A percentile compares a stretch with the other conserved stretches of the same genome.
phyloP scores from a whole-genome alignment of 2,113 vertebrate species.

The Sinocyclocheilus grahami region DNA sequence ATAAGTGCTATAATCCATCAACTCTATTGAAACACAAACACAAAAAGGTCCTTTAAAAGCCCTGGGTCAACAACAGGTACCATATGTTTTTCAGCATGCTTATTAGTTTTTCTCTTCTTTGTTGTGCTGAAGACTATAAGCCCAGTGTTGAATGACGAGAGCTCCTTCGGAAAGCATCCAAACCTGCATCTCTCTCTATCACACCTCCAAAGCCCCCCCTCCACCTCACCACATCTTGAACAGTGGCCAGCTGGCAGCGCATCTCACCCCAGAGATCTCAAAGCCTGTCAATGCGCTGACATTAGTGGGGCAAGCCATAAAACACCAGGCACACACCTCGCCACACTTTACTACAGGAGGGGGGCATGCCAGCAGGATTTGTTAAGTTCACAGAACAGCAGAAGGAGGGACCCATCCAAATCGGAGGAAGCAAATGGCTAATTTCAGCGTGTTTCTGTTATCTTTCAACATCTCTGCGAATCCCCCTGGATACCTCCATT shows the following conservation, averaged over 20 bases:
- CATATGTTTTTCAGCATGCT: neutral
- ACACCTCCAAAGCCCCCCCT: constrained; percentile 16
- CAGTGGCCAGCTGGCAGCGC: constrained; percentile 53
- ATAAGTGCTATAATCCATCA: neutral
- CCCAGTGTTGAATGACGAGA: constrained; percentile 33
- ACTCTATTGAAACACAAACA: neutral
- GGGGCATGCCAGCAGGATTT: constrained; percentile 30
- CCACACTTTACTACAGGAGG: neutral
- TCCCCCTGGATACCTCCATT: constrained; percentile 50
- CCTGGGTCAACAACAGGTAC: neutral
- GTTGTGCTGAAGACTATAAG: constrained; percentile 1
- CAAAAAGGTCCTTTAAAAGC: neutral
- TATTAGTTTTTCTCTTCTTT: neutral
- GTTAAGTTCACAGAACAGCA: constrained; percentile 48
- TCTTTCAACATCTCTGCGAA: constrained; percentile 55
- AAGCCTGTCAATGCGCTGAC: constrained; percentile 48
- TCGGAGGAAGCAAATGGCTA: constrained; percentile 45
- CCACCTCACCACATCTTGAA: constrained; percentile 33
- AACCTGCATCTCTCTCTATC: constrained; percentile 45
- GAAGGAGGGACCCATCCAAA: constrained; percentile 32
- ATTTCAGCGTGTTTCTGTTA: constrained; percentile 57
- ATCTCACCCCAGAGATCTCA: constrained; percentile 47
- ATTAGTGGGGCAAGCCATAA: constrained; percentile 49
- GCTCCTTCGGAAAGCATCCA: constrained; percentile 41
- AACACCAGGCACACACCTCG: constrained; percentile 14